Evolutionary conservation across 2,113 vertebrate species (phyloP).

Genomic region (Coreoperca whiteheadi): DNA sequence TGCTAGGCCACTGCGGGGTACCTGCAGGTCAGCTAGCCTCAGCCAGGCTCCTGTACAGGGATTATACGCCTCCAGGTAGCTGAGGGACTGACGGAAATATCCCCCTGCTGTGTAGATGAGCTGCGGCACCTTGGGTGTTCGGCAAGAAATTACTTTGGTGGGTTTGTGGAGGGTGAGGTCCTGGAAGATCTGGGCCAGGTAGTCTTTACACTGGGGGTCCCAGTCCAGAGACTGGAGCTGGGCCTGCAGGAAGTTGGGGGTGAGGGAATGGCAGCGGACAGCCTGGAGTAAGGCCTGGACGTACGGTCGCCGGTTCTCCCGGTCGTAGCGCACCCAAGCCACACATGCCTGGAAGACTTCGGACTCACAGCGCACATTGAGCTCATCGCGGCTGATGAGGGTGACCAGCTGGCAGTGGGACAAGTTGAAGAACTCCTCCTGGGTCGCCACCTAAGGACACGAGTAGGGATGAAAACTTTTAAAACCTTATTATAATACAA

Average conservation of each 20-base stretch:
- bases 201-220: constrained; percentile 93
- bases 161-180: constrained; percentile 95
- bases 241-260: constrained; percentile 92
- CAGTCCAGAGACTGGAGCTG: constrained; percentile 92
- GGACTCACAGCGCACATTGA: constrained; percentile 96
- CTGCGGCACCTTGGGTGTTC: constrained; percentile 90
- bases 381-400: constrained; percentile 93
- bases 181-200: constrained; percentile 92
- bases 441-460: constrained; percentile 88
- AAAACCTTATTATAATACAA: neutral
- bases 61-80: constrained; percentile 91
- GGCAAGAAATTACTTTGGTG: constrained; percentile 84
- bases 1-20: constrained; percentile 92
- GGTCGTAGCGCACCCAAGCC: constrained; percentile 94
- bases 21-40: constrained; percentile 88
- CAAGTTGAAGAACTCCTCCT: constrained; percentile 96
- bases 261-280: constrained; percentile 95
- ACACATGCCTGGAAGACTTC: constrained; percentile 97
- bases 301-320: constrained; percentile 87
- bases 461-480: neutral
- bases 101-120: constrained; percentile 94
- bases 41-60: constrained; percentile 88
- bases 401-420: constrained; percentile 95
- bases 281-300: constrained; percentile 93
- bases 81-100: constrained; percentile 91